Evolutionary conservation across 2,113 vertebrate genomes (phyloP).

Genomic region (Platanista minor): DNA sequence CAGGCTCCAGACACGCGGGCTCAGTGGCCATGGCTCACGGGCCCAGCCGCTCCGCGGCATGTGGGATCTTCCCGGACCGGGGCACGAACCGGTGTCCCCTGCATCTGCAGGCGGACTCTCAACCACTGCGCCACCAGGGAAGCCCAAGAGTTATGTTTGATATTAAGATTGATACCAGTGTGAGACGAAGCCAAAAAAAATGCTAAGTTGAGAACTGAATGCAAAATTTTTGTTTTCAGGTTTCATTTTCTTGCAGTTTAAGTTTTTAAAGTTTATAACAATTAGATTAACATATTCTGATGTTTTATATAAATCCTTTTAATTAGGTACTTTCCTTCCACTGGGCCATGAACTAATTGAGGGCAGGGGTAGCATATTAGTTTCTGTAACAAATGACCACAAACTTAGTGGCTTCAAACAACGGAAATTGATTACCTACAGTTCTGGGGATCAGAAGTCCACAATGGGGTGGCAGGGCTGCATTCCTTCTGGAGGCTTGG

Average conservation of each 20-base stretch:
- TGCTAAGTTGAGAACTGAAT: not conserved
- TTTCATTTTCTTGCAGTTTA: conserved; percentile 13
- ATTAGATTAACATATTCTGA: not conserved
- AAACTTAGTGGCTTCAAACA: not conserved
- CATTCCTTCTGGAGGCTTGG: not conserved
- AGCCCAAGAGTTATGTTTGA: not conserved
- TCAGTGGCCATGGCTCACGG: too few relatives aligned
- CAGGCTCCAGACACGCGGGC: too few relatives aligned
- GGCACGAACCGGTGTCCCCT: too few relatives aligned
- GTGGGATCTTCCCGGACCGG: too few relatives aligned
- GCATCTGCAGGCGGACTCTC: too few relatives aligned
- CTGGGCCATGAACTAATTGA: not conserved
- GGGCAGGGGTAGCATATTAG: not conserved
- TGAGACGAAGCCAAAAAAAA: not conserved
- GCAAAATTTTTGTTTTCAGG: conserved; percentile 20
- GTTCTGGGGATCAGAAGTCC: not conserved
- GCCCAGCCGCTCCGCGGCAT: too few relatives aligned
- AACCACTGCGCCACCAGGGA: too few relatives aligned
- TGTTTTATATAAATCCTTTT: not conserved
- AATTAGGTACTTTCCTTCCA: not conserved
- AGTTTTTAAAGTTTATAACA: not conserved
- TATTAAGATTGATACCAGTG: not conserved
- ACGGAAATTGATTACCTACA: too few relatives aligned
- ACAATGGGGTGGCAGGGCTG: not conserved
- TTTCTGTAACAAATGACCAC: not conserved